Conservation (phyloP, 2,888 invertebrate genomes). For the Pediacus dermestoides region DNA sequence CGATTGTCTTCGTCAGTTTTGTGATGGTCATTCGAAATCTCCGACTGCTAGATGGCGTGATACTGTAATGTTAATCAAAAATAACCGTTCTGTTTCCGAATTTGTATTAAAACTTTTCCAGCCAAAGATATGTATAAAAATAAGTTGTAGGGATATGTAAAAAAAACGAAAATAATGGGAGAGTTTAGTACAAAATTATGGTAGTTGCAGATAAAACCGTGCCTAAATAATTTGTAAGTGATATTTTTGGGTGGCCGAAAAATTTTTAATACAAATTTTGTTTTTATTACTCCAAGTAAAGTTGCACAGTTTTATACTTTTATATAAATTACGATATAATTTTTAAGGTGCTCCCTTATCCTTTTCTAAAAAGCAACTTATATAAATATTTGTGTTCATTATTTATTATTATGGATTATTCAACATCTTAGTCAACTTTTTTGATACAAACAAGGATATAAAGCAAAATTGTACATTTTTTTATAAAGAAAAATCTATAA, state of each 20-base stretch:
- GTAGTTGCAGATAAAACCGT: no score
- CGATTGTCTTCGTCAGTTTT: slow-evolving; percentile 33
- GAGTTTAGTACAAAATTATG: slow-evolving; percentile 1
- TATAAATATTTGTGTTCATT: no score
- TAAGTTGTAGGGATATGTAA: no score
- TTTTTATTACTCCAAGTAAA: slow-evolving; percentile 6
- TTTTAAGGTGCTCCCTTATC: slow-evolving; percentile 19
- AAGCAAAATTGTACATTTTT: no score
- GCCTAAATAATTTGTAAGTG: no score
- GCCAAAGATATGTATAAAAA: slow-evolving; percentile 12
- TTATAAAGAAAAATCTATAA: no score
- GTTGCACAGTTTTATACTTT: slow-evolving; percentile 3
- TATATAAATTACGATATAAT: slow-evolving; percentile 5
- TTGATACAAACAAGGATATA: no score
- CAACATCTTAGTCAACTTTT: no score
- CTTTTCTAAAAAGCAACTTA: no score
- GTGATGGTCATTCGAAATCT: slow-evolving; percentile 34
- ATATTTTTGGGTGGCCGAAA: no score
- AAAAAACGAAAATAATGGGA: slow-evolving; percentile 2
- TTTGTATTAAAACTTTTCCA: slow-evolving; percentile 16
- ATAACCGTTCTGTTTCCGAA: slow-evolving; percentile 11
- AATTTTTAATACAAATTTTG: no score
- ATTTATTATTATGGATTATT: no score
- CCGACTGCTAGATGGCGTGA: slow-evolving; percentile 28
- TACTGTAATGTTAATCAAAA: slow-evolving; percentile 18